Evolutionary conservation across 1,140 invertebrate genomes (phyloP).

Genomic region (Brachionus asplanchnoidis): DNA sequence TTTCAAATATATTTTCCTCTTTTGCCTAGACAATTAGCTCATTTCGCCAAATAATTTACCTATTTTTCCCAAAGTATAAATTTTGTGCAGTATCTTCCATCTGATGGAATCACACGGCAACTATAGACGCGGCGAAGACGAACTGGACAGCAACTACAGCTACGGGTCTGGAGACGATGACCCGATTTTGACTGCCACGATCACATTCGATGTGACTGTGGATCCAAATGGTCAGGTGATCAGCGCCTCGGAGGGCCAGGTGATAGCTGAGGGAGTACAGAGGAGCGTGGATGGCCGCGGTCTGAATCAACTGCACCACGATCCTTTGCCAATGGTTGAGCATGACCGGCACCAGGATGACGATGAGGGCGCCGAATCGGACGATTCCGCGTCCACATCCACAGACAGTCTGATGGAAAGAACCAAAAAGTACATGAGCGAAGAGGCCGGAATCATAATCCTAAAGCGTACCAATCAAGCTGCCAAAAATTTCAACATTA

Average conservation of each 20-base stretch:
- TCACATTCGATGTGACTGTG: constrained; percentile 38
- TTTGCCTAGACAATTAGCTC: not conserved
- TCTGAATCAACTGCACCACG: not conserved
- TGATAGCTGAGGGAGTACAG: constrained; percentile 33
- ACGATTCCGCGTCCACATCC: constrained; percentile 1
- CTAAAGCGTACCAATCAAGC: not conserved
- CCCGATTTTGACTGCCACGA: constrained; percentile 37
- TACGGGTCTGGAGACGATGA: constrained; percentile 11
- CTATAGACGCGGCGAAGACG: constrained; percentile 8
- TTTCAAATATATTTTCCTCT: constrained; percentile 23
- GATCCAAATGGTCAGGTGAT: constrained; percentile 40
- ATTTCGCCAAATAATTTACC: not conserved
- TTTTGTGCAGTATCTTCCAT: not conserved
- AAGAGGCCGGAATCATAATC: constrained; percentile 39
- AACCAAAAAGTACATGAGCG: constrained; percentile 38
- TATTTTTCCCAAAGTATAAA: not conserved
- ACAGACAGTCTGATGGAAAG: constrained; percentile 32
- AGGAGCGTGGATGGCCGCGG: not conserved
- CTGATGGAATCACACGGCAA: constrained; percentile 17
- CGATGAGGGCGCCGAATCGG: not conserved
- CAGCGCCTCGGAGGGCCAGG: constrained; percentile 10
- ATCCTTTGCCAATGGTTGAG: not conserved
- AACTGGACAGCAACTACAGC: constrained; percentile 15
- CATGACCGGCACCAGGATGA: not conserved
- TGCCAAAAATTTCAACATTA: constrained; percentile 31